Base-by-base conservation (phyloP, 2,888 invertebrate species). In the Drosophila sordidula region DNA sequence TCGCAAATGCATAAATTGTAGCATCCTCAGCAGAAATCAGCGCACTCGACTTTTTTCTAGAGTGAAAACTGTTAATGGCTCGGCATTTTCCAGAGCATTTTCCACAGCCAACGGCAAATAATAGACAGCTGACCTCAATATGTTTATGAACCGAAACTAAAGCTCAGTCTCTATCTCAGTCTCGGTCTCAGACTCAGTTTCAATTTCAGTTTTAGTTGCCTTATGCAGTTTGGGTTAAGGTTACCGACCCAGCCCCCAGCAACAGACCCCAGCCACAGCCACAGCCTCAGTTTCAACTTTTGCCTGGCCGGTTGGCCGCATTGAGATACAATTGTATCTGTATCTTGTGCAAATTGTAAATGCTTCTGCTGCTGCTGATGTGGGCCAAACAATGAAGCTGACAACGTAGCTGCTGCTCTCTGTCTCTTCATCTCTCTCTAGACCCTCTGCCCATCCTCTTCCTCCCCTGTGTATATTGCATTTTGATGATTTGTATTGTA, bases 201-300 rank as follows among this genome's bases (percentile, higher is more conserved):
- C 61, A 25, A 39, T 72, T 72, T 64, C 45, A 44, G 39, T 62
- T 55, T 26, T 6, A 32, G n/a, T 50, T 46, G n/a, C 12, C 32
- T 46, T 63, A 29, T 59, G 44, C 62, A 66, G 68, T 70, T 77
- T 58, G 78, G 78, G 81, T 75, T 81, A 78, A 81, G 71, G 71
- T 80, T 71, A 42, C 29, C 41, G 58, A 61, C 47, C 75, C 65
- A 58, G 11, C 16, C 68, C 6, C 41, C 29, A 52, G 26, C 41
- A 18, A 9, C 38, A 26, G 32, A 32, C 2, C 14, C 34, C 51
- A 47, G 25, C 9, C 25, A 2, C 25, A 50, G 49, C 11, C 25
- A 1, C 34, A 39, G 39, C 22, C 39, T 29, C 32, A 44, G 22
- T 12, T 47, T 34, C 45, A 46, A 38, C 45, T 52, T 51, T 25